Base-by-base conservation (phyloP, 2,888 invertebrate genomes). In the Hesperia comma region DNA sequence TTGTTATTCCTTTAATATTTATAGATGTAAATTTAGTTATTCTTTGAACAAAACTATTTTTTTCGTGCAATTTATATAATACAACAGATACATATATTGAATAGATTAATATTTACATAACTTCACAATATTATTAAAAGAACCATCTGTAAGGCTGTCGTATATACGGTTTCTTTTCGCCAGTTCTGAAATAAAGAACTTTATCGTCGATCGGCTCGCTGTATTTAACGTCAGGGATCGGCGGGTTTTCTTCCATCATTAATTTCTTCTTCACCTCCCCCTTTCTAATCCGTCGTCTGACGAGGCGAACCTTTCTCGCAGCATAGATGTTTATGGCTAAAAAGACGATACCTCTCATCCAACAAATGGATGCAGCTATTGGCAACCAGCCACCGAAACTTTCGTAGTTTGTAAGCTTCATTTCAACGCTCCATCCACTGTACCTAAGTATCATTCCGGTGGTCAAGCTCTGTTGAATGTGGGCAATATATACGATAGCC, bases 361-460 rank as follows among this genome's bases (percentile, higher is more conserved):
- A 92, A 40, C 80, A 79, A 0, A 69, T 63, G 0, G 84, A 77
- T 0, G 88, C 90, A 0, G 70, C 49, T 6, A 92, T 80, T 0
- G 90, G 88, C 0, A 90, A 68, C 87, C 90, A 91, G 0, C 89
- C 90, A 0, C 81, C 90, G 43, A 90, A 92, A 2, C 82, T 80
- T 0, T 86, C 77, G 32, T 80, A 75, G 17, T 75, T 74, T 0
- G 74, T 5, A 0, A 90, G 68, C 12, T 82, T 77, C 14, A 88
- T 64, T 41, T 85, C 80, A 0, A 81, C 79, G 37, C 82, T 79
- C 89, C 90, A 90, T 0, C 91, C 91, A 54, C 88, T 88, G 71
- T 90, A 85, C 40, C 90, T 79, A 3, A 84, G 69, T 0, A 90
- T 78, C 90, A 90, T 90, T 12, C 81, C 83, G 53, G 83, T 86